phyloP scores from a whole-genome alignment of 2,797 vertebrate genomes.

The Danio aesculapii region DNA sequence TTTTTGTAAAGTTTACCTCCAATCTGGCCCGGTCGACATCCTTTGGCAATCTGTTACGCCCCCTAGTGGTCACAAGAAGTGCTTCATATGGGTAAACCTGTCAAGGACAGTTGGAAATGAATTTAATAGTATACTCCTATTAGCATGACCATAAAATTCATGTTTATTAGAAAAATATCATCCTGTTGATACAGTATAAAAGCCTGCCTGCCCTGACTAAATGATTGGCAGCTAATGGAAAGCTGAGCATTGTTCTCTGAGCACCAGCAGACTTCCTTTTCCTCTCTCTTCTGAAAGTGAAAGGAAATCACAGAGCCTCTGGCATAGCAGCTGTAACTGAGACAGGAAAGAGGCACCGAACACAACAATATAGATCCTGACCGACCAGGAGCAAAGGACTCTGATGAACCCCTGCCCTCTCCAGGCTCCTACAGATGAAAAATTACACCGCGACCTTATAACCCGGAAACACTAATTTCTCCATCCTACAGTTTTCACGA shows the following conservation, averaged over 20 bases:
- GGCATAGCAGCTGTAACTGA: constrained; percentile 41
- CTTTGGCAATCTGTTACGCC: constrained; percentile 92
- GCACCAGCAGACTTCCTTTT: constrained; percentile 10
- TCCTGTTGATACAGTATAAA: not conserved
- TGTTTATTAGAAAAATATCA: not conserved
- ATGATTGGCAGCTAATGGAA: not conserved
- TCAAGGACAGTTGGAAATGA: constrained; percentile 2
- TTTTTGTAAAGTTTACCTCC: constrained; percentile 78
- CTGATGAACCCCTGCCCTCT: constrained; percentile 18
- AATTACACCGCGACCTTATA: constrained; percentile 36
- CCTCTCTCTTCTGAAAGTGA: constrained; percentile 13
- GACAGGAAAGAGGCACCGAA: constrained; percentile 28
- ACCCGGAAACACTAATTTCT: constrained; percentile 43
- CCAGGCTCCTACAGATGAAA: not conserved
- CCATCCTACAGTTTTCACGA: constrained; percentile 12
- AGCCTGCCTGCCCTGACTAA: not conserved
- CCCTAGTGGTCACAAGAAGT: constrained; percentile 95
- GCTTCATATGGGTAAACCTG: constrained; percentile 96
- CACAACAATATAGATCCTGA: constrained; percentile 35
- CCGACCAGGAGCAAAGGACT: constrained; percentile 22
- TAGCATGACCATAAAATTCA: not conserved
- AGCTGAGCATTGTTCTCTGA: constrained; percentile 3
- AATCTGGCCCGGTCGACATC: constrained; percentile 94
- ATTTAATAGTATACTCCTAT: not conserved
- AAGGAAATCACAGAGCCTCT: constrained; percentile 16